These are phyloP conservation scores for Pteromalus puparum DNA, from an alignment of 1,140 invertebrate genomes.

Conservation along the genomic window DNA sequence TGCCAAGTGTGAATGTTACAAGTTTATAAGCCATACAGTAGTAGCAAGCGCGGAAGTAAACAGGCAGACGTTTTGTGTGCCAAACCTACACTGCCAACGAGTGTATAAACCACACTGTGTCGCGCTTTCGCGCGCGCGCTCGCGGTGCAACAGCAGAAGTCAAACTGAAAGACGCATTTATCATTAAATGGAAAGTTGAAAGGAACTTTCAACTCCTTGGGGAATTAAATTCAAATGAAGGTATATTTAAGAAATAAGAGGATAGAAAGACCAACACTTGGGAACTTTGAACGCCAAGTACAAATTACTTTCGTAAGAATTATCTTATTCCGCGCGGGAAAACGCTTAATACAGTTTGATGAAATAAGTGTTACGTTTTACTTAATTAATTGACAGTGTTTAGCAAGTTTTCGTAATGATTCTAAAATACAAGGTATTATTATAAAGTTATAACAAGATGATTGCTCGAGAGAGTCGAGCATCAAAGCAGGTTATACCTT, in stretches of 20 bases:
- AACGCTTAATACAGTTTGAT: not conserved
- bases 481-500: not conserved
- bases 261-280: conserved; percentile 9
- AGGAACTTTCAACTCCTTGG: not conserved
- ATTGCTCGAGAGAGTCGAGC: not conserved
- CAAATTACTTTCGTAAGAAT: conserved; percentile 25
- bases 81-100: not conserved
- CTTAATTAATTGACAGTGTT: not conserved
- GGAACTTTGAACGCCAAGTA: not conserved
- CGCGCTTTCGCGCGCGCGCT: not conserved
- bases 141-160: not conserved
- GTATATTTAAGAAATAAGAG: conserved; percentile 28
- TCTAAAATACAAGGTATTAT: not conserved
- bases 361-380: not conserved
- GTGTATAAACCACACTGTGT: not conserved
- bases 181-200: conserved; percentile 23
- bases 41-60: not conserved
- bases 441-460: not conserved
- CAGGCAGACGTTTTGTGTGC: conserved; percentile 25
- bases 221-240: conserved; percentile 35
- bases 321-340: not conserved
- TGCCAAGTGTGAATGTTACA: conserved; percentile 28
- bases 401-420: not conserved
- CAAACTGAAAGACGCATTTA: conserved; percentile 40
- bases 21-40: conserved; percentile 23